Percentiles rank a stretch among this genome's conserved stretches.
phyloP scores from a whole-genome alignment of 2,888 invertebrate genomes.

The Thereva nobilitata region DNA sequence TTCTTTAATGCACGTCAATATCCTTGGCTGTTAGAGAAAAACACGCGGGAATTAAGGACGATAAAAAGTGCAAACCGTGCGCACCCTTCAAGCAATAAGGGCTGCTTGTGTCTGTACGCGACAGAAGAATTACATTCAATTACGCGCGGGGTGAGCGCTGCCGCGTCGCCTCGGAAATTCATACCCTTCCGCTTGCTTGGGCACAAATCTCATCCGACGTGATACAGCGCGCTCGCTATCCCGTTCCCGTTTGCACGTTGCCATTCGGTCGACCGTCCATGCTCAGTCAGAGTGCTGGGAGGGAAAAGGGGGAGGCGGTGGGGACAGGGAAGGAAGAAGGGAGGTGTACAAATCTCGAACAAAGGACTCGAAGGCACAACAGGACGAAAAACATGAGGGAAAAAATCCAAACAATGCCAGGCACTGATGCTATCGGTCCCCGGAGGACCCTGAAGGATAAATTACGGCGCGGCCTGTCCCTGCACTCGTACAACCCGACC shows the following conservation, averaged over 20 bases:
- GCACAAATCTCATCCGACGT: background rate
- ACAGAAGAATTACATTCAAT: constrained; percentile 32
- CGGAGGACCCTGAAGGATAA: constrained; percentile 21
- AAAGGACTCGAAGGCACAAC: constrained; percentile 8
- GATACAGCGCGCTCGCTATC: too few species aligned
- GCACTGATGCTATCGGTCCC: constrained; percentile 27
- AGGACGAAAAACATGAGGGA: constrained; percentile 8
- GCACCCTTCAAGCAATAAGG: background rate
- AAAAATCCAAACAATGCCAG: constrained; percentile 27
- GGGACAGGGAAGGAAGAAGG: too few species aligned
- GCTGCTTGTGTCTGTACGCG: background rate
- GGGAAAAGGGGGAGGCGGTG: too few species aligned
- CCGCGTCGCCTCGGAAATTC: constrained; percentile 17
- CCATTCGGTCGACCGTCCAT: too few species aligned
- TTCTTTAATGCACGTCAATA: too few species aligned
- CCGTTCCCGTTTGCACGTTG: too few species aligned
- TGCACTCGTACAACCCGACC: constrained; percentile 12
- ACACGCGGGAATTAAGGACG: constrained; percentile 15
- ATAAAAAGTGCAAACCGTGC: constrained; percentile 31
- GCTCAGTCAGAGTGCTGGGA: too few species aligned
- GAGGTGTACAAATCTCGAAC: background rate
- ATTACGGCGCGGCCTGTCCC: constrained; percentile 10
- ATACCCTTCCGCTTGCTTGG: constrained; percentile 28
- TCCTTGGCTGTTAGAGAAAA: background rate
- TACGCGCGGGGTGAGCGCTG: constrained; percentile 7